Evolutionary conservation across 2,888 invertebrate genomes (phyloP), one percentile per base, ranked within the genome.

Genomic region (Mesopsocus fuscifrons): DNA sequence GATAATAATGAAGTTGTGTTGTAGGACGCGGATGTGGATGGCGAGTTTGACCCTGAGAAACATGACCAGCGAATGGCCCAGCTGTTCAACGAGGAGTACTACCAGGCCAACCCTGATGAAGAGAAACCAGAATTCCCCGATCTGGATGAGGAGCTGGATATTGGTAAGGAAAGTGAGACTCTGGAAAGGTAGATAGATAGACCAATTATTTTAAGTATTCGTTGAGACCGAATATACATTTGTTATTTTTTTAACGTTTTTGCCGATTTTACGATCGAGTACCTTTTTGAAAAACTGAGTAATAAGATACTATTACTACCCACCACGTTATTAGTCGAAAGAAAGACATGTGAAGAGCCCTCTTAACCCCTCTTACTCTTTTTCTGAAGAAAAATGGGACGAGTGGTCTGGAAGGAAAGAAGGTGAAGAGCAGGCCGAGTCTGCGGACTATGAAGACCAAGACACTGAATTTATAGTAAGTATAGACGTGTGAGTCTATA

Each of bases 31-130:
- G 91, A 94, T 56, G 64, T 95, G 13, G 87, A 94, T 42, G 79
- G 74, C 2, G 89, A 91, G 54, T 91, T 94, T 60, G 87, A 95
- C 64, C 91, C 94, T 0, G 77, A 70, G 6, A 77, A 77, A 46
- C 80, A 95, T 59, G 94, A 95, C 59, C 66, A 67, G 47, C 72
- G 78, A 53, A 95, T 95, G 94, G 67, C 73, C 51, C 71, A 77
- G 54, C 62, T 91, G 35, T 95, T 94, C 60, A 74, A 81, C 60
- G 81, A 88, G 35, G 72, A 88, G 43, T 94, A 80, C 65, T 94
- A 95, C 61, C 67, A 74, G 5, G 73, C 71, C 1, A 74, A 69
- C 6, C 76, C 71, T 47, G 72, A 66, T 1, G 71, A 70, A 16
- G 66, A 74, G 48, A 94, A 94, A 57, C 95, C 94, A 0, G 75